Evolutionary conservation across 2,888 invertebrate genomes (phyloP).

Genomic region (Steinernema scapterisci): DNA sequence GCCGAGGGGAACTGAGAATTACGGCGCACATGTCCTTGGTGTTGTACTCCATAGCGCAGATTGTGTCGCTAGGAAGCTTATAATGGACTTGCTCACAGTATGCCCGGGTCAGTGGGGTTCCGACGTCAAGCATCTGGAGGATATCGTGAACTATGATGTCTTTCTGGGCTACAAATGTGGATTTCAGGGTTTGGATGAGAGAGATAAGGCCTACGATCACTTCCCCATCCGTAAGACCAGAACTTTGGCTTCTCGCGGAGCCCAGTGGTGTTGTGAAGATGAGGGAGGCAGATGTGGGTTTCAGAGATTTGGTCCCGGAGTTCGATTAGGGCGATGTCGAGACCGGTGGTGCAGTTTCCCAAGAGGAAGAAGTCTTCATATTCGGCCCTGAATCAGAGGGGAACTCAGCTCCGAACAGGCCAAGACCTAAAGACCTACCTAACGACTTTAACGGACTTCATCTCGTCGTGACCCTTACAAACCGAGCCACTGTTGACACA

Average conservation of each 20-base stretch:
- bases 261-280: neutral
- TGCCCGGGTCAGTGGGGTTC: neutral
- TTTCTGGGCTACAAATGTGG: neutral
- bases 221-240: slow-evolving; percentile 2
- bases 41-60: slow-evolving; percentile 4
- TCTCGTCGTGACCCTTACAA: neutral
- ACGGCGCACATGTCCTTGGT: neutral
- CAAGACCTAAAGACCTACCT: no score
- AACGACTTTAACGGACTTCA: no score
- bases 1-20: neutral
- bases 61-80: neutral
- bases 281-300: slow-evolving; percentile 3
- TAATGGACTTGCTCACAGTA: neutral
- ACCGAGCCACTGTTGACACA: neutral
- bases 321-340: slow-evolving; percentile 2
- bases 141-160: neutral
- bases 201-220: neutral
- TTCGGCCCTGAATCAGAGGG: neutral
- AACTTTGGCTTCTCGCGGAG: neutral
- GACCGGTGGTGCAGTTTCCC: neutral
- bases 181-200: neutral
- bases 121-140: neutral
- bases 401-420: no score
- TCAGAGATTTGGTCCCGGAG: neutral
- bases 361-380: neutral